A percentile compares a stretch with the other conserved stretches of the same genome.
These are phyloP conservation scores for Poeciliopsis infans DNA, from an alignment of 2,797 vertebrate species.

Conservation along the genomic window DNA sequence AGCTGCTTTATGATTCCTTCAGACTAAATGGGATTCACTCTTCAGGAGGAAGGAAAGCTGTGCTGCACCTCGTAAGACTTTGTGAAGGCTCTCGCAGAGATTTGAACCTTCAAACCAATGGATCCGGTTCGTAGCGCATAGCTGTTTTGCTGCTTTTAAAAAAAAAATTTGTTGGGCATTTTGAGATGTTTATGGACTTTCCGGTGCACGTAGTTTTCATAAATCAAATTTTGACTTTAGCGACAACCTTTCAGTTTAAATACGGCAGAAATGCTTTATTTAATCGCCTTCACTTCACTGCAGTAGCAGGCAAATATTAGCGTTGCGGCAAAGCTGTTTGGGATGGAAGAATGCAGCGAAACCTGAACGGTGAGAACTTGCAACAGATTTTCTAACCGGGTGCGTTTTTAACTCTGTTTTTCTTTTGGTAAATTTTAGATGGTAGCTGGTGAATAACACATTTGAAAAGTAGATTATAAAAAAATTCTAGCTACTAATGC, in stretches of 20 bases:
- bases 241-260: conserved; percentile 26
- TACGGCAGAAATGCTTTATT: conserved; percentile 32
- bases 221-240: conserved; percentile 21
- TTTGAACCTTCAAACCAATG: conserved; percentile 26
- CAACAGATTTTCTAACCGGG: neutral
- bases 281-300: neutral
- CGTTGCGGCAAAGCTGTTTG: neutral
- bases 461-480: too few relatives aligned
- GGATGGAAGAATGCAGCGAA: neutral
- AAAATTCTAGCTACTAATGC: neutral
- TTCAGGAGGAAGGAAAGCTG: conserved; percentile 46
- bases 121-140: conserved; percentile 25
- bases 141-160: conserved; percentile 9
- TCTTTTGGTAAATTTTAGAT: neutral
- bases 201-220: conserved; percentile 3
- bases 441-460: too few relatives aligned
- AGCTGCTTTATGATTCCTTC: conserved; percentile 83
- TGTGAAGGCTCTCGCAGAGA: conserved; percentile 21
- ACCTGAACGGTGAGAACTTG: neutral
- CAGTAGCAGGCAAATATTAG: neutral
- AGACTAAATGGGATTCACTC: conserved; percentile 70
- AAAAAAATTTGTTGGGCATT: conserved; percentile 3
- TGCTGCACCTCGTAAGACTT: conserved; percentile 42
- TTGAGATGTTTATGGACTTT: conserved; percentile 8
- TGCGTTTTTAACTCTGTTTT: neutral